Base-by-base conservation (phyloP, 1,140 invertebrate species). In the Apis florea region DNA sequence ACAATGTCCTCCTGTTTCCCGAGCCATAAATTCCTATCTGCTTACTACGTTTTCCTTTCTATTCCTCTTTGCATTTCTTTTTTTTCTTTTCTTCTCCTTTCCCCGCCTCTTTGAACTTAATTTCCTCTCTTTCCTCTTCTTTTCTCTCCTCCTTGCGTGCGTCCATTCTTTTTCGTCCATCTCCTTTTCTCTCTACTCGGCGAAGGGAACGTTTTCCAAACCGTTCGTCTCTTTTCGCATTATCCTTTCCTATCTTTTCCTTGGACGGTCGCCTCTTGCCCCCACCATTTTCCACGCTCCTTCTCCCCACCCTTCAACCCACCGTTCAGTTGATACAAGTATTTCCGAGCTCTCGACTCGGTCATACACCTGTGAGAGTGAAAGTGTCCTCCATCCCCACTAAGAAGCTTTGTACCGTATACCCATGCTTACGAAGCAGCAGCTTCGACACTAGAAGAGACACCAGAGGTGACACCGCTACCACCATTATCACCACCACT, bases 351-450 rank as follows among this genome's bases (percentile, higher is more conserved):
- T 88, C 83, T 83, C 85, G 85, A 76, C 66, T 87, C 91, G 93
- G 93, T 93, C 93, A 93, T 92, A 83, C 92, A 93, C 92, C 93
- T 93, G 92, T 93, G 89, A 93, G 91, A 93, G 93, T 93, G 92
- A 93, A 93, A 93, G 93, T 93, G 89, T 93, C 91, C 89, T 91
- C 89, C 88, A 81, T 91, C 88, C 88, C 89, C 86, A 88, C 85
- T 83, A 75, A 78, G 79, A 51, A 78, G 75, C 79, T 68, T 77
- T 88, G 71, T 86, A 84, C 85, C 74, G 72, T 24, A 67, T 75
- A 78, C 75, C 79, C 72, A 51, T 64, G 67, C 82, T 85, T 88
- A 40, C 72, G 61, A 66, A 85, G 68, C 83, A 76, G 76, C 82
- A 71, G 70, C 66, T n/a, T 61, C 72, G 71, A 54, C 56, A 59